phyloP scores from a whole-genome alignment of 2,113 vertebrate genomes.

The Burhinus bistriatus region DNA sequence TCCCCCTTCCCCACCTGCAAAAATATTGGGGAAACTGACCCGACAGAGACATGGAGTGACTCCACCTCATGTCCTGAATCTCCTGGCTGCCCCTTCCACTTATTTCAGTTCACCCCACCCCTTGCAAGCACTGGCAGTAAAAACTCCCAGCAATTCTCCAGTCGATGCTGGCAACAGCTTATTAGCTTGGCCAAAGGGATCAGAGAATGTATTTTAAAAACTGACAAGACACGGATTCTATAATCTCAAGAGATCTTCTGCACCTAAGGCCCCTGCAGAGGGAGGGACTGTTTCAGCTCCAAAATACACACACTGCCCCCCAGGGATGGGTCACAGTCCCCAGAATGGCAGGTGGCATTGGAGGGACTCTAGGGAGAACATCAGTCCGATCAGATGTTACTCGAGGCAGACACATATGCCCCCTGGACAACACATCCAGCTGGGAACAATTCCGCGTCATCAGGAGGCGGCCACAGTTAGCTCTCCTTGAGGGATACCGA shows the following conservation, averaged over 20 bases:
- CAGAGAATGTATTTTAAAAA: neutral
- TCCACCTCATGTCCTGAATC: slow-evolving; percentile 53
- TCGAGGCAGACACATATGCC: neutral
- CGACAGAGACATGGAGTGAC: slow-evolving; percentile 57
- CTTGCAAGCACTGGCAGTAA: neutral
- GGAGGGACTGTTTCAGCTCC: slow-evolving; percentile 36
- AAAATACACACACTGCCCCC: slow-evolving; percentile 31
- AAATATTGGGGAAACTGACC: slow-evolving; percentile 38
- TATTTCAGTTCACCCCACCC: slow-evolving; percentile 39
- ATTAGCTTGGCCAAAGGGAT: slow-evolving; percentile 30
- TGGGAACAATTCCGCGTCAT: neutral
- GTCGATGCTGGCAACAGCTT: slow-evolving; percentile 1
- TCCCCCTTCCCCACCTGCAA: slow-evolving; percentile 69
- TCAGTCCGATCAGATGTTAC: slow-evolving; percentile 1
- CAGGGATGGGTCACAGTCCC: slow-evolving; percentile 50
- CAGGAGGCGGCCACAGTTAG: neutral
- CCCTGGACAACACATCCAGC: slow-evolving; percentile 6
- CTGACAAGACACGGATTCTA: neutral
- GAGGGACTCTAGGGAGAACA: slow-evolving; percentile 36
- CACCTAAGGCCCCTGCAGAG: neutral
- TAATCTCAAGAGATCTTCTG: neutral
- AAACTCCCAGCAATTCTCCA: slow-evolving; percentile 13
- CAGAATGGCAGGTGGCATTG: slow-evolving; percentile 54
- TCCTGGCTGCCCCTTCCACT: slow-evolving; percentile 25
- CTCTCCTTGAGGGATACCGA: neutral